These are phyloP conservation scores for Myiagra hebetior DNA, from an alignment of 2,113 vertebrate species.

Conservation along the genomic window DNA sequence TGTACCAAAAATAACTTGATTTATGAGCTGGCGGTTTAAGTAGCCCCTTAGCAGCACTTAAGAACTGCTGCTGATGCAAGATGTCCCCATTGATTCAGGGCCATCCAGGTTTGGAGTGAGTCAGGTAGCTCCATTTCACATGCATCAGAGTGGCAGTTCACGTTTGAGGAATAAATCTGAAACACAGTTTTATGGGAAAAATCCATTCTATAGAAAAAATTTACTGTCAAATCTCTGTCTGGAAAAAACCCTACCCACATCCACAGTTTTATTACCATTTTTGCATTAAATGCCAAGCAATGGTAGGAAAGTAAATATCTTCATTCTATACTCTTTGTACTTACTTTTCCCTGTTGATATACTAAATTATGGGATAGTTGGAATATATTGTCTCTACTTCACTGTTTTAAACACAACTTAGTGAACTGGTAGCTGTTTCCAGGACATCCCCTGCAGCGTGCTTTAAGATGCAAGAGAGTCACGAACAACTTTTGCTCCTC, in stretches of 20 bases:
- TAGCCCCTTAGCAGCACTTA: not conserved
- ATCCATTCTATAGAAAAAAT: not conserved
- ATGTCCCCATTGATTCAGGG: not conserved
- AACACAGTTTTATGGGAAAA: not conserved
- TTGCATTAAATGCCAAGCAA: not conserved
- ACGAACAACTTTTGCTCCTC: not conserved
- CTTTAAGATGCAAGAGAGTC: not conserved
- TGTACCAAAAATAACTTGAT: conserved; percentile 12
- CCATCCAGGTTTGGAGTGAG: not conserved
- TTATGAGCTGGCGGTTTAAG: not conserved
- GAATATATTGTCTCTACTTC: not conserved
- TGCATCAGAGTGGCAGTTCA: not conserved
- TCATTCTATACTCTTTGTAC: not conserved
- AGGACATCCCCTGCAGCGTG: not conserved
- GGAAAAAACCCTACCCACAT: not conserved
- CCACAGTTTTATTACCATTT: not conserved
- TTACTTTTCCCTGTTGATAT: not conserved
- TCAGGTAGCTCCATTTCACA: not conserved
- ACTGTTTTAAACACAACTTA: not conserved
- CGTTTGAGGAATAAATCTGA: not conserved
- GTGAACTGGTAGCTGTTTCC: not conserved
- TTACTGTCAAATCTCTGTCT: not conserved
- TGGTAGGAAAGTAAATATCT: not conserved
- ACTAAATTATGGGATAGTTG: not conserved
- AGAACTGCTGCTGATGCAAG: not conserved